Evolutionary conservation across 2,797 vertebrate genomes (phyloP), one percentile per base, ranked within the genome.

Genomic region (Vespertilio murinus): DNA sequence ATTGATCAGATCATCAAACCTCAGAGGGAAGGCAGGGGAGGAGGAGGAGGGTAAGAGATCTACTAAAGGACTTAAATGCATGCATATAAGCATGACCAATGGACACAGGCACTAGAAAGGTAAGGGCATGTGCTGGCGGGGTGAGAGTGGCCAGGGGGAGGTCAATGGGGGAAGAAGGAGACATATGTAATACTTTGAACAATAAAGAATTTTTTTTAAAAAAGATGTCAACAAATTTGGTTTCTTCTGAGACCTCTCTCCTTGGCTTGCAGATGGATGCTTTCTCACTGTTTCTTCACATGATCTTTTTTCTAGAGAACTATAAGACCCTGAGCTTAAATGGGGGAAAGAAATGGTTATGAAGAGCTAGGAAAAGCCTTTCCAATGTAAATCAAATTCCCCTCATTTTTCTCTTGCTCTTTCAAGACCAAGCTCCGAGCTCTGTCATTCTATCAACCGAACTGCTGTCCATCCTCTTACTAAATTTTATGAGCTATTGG

Each of bases 371-470:
- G 22, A 74, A 88, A 93, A 92, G 38, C 52, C 45, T 96, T 40
- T 82, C 30, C 8, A n/a, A 25, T 13, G 65, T 71, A 80, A 91
- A 56, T 61, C 75, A 33, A 70, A 88, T 79, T 42, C 28, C 45
- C 3, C 40, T 85, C 30, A 65, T 20, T 75, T 75, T 35, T 91
- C 35, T 71, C 75, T 83, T 83, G 45, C 23, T 94, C 17, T 88
- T 84, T 73, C 22, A 64, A 54, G 85, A 74, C 42, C 40, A 79
- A 33, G 82, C 33, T 86, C 35, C 73, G 71, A 74, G 33, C 8
- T 38, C 85, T 86, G 90, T 78, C 90, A 88, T 65, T 61, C 92
- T 74, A 64, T 96, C 80, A 59, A 61, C 88, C 13, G 42, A 59
- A 61, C 88, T 16, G 42, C 56, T n/a, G 59, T 42, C 35, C 6